These are phyloP conservation scores for Poecilia wingei DNA, from an alignment of 2,797 vertebrate species.

Conservation along the genomic window DNA sequence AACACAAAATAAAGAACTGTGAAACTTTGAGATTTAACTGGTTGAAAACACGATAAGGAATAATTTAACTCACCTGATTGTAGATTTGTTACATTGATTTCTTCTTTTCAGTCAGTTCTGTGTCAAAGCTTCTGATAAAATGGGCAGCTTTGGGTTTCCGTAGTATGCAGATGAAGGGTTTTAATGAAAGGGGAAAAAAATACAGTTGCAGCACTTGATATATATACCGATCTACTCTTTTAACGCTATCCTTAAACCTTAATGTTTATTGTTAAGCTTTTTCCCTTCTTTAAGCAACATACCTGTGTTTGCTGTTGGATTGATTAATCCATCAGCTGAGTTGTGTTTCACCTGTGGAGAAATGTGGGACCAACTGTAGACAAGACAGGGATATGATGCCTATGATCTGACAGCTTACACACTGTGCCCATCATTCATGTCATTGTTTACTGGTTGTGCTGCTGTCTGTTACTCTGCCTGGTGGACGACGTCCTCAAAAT, in stretches of 20 bases:
- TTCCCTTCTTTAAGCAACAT: not conserved
- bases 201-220: not conserved
- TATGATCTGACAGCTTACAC: conserved; percentile 40
- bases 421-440: conserved; percentile 34
- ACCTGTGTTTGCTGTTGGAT: conserved; percentile 3
- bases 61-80: not conserved
- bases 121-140: not conserved
- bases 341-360: conserved; percentile 22
- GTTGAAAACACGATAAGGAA: not conserved
- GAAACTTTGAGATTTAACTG: not conserved
- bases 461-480: conserved; percentile 3
- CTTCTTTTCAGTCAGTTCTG: not conserved
- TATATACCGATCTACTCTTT: conserved; percentile 12
- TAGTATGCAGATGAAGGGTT: not conserved
- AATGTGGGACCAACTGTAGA: conserved; percentile 24
- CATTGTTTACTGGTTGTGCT: conserved; percentile 15
- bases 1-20: not conserved
- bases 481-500: not conserved
- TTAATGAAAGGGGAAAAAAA: not conserved
- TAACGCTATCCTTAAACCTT: not conserved
- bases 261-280: conserved; percentile 9
- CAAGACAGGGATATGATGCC: conserved; percentile 31
- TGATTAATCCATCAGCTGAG: conserved; percentile 27
- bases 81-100: not conserved
- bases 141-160: not conserved